Conservation (phyloP, 35 echinoderm and acorn worm genomes). For the Holothuria glaberrima region DNA sequence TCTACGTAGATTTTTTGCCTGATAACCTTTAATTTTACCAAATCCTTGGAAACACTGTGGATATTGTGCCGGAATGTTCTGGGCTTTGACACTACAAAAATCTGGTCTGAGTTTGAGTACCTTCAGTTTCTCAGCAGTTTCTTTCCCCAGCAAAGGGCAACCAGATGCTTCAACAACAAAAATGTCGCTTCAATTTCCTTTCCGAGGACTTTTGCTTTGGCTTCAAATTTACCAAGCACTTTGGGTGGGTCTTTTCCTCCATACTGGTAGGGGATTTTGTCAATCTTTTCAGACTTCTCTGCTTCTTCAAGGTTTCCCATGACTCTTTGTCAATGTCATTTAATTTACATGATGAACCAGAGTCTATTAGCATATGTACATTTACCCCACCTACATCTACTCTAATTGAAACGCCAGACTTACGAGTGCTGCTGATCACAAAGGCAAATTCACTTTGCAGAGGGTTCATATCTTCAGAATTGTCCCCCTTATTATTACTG, state of each 20-base stretch:
- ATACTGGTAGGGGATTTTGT: background rate
- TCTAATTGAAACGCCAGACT: background rate
- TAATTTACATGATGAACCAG: slow-evolving; percentile 23
- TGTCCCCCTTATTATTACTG: background rate
- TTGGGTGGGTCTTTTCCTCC: background rate
- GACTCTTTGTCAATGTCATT: slow-evolving; percentile 36
- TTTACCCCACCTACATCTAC: background rate
- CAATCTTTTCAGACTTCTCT: slow-evolving; percentile 16
- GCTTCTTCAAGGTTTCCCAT: background rate
- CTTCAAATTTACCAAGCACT: background rate
- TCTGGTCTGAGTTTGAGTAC: background rate
- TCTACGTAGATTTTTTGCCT: slow-evolving; percentile 73
- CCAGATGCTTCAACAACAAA: slow-evolving; percentile 4
- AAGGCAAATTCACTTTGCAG: slow-evolving; percentile 12
- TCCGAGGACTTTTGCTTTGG: background rate
- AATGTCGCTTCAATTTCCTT: background rate
- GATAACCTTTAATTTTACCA: slow-evolving; percentile 64
- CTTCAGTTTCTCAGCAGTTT: slow-evolving; percentile 24
- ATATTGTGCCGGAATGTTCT: background rate
- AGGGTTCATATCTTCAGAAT: background rate
- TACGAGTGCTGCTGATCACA: background rate
- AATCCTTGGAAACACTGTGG: slow-evolving; percentile 66
- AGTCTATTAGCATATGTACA: background rate
- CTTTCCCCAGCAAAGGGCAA: slow-evolving; percentile 24
- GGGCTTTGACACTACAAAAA: background rate